These are phyloP conservation scores for Phylloscopus collybita DNA, from an alignment of 2,797 vertebrate genomes.

Conservation along the genomic window DNA sequence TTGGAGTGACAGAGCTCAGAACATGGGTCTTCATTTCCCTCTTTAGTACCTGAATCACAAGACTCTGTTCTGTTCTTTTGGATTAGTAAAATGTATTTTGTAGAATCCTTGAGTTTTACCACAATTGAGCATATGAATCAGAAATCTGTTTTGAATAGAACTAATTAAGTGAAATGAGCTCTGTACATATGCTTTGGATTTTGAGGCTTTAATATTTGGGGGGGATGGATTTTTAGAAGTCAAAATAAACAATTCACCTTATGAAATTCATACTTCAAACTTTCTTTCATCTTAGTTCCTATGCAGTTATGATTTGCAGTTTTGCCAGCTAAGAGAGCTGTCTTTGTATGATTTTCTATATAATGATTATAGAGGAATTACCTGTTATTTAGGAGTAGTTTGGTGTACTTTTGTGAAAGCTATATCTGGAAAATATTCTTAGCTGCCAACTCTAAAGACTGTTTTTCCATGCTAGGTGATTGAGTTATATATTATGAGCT, in stretches of 20 bases:
- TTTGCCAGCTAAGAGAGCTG: not conserved
- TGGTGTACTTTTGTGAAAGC: not conserved
- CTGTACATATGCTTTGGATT: slow-evolving; percentile 19
- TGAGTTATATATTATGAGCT: not conserved
- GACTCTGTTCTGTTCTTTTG: not conserved
- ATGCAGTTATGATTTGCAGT: not conserved
- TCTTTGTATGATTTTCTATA: not conserved
- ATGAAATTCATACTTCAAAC: not conserved
- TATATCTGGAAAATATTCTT: slow-evolving; percentile 1
- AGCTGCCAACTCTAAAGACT: not conserved
- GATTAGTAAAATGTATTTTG: not conserved
- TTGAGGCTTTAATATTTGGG: not conserved
- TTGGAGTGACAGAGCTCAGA: not conserved
- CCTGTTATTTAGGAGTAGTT: not conserved
- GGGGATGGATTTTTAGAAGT: not conserved
- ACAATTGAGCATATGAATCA: not conserved
- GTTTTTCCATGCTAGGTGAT: not conserved
- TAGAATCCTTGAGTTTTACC: not conserved
- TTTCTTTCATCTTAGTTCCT: slow-evolving; percentile 8
- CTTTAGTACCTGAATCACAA: not conserved
- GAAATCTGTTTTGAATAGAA: slow-evolving; percentile 38
- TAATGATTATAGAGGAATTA: not conserved
- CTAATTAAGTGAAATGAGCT: slow-evolving; percentile 5
- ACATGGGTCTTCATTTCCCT: not conserved
- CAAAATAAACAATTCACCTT: slow-evolving; percentile 12